A percentile compares a stretch with the other conserved stretches of the same genome.
phyloP scores from a whole-genome alignment of 2,113 vertebrate genomes.

The Condylura cristata region DNA sequence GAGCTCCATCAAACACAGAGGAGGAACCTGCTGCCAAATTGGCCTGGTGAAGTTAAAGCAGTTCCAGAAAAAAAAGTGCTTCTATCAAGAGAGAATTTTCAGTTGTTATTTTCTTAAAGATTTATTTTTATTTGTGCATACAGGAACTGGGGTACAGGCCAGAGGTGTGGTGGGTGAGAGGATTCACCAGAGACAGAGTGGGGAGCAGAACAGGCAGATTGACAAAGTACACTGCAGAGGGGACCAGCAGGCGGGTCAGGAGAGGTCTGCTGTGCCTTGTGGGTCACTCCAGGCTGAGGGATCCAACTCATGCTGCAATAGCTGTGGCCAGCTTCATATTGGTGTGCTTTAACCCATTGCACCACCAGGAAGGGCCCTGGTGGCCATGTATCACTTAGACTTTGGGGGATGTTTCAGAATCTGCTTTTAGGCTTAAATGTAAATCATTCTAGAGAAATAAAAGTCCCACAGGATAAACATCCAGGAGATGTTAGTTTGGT shows the following conservation, averaged over 20 bases:
- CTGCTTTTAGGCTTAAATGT: not conserved
- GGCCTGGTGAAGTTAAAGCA: not conserved
- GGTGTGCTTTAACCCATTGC: too few relatives aligned
- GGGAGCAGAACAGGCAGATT: not conserved
- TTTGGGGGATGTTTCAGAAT: not conserved
- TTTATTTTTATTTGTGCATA: too few relatives aligned
- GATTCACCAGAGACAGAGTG: too few relatives aligned
- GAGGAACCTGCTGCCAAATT: not conserved
- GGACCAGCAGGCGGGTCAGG: too few relatives aligned
- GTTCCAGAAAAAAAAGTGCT: constrained; percentile 28
- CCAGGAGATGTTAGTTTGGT: not conserved
- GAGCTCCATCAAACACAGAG: not conserved
- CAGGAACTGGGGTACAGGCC: too few relatives aligned
- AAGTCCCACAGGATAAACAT: not conserved
- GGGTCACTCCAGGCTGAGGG: too few relatives aligned
- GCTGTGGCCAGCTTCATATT: too few relatives aligned
- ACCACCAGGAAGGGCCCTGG: too few relatives aligned
- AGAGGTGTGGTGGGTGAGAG: too few relatives aligned
- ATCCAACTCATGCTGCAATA: too few relatives aligned
- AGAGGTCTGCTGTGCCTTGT: too few relatives aligned
- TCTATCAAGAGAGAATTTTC: not conserved
- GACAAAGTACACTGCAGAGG: too few relatives aligned
- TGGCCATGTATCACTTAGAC: not conserved
- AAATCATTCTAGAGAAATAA: not conserved
- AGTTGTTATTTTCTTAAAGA: not conserved